Percentiles rank a stretch among this genome's conserved stretches.
phyloP scores from a whole-genome alignment of 1,140 invertebrate genomes.

The Drepana arcuata region DNA sequence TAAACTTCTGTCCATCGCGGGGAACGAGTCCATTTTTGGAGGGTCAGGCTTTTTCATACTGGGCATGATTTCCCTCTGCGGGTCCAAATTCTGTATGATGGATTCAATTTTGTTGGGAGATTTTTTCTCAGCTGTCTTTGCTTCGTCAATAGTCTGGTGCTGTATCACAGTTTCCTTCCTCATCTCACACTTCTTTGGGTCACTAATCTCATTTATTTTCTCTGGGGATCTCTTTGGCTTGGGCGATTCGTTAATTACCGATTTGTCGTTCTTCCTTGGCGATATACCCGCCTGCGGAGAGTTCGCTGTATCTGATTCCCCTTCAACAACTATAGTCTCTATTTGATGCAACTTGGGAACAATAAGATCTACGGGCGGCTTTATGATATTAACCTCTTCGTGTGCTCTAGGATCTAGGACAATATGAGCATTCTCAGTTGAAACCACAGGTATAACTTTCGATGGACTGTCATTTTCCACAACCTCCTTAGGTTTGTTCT shows the following conservation, averaged over 20 bases:
- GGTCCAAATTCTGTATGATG: slow-evolving; percentile 53
- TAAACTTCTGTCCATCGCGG: slow-evolving; percentile 40
- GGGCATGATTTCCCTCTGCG: slow-evolving; percentile 28
- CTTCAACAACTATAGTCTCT: slow-evolving; percentile 56
- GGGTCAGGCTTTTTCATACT: slow-evolving; percentile 35
- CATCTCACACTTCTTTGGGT: slow-evolving; percentile 46
- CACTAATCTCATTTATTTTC: slow-evolving; percentile 19
- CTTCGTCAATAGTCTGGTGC: slow-evolving; percentile 49
- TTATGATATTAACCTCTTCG: slow-evolving; percentile 24
- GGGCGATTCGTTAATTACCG: slow-evolving; percentile 47
- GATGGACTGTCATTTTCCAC: slow-evolving; percentile 45
- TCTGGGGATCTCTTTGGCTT: slow-evolving; percentile 47
- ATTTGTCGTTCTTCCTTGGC: slow-evolving; percentile 50
- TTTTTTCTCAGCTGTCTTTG: slow-evolving; percentile 41
- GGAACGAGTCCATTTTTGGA: slow-evolving; percentile 41
- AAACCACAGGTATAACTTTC: slow-evolving; percentile 60
- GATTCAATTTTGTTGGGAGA: slow-evolving; percentile 56
- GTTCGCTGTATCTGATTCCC: slow-evolving; percentile 44
- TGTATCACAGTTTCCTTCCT: slow-evolving; percentile 64
- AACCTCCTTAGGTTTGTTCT: slow-evolving; percentile 38
- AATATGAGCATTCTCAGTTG: slow-evolving; percentile 61
- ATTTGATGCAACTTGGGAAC: slow-evolving; percentile 50
- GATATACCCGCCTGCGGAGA: slow-evolving; percentile 35
- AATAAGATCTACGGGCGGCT: slow-evolving; percentile 38
- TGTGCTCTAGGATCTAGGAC: slow-evolving; percentile 53